A percentile compares a stretch with the other conserved stretches of the same genome.
These are phyloP conservation scores for Pachyuromys duprasi DNA, from an alignment of 2,797 vertebrate species.

Conservation along the genomic window DNA sequence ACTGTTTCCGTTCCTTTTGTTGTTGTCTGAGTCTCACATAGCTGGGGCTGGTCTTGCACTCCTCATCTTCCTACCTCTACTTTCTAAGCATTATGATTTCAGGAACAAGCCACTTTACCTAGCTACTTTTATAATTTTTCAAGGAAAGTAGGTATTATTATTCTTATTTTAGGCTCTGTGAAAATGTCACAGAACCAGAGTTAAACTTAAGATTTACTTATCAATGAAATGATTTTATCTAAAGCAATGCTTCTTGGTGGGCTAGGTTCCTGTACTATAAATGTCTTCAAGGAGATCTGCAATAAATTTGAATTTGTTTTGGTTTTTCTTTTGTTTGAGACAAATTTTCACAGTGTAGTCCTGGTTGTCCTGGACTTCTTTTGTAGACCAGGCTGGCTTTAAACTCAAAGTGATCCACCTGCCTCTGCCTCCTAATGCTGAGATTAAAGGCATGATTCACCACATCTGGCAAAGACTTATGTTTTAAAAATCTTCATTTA, in stretches of 20 bases:
- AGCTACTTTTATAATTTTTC: neutral
- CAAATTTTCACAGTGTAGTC: neutral
- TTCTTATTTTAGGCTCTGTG: neutral
- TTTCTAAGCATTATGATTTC: neutral
- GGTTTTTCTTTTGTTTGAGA: no score
- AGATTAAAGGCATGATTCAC: neutral
- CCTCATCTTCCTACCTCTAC: neutral
- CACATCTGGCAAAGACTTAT: neutral
- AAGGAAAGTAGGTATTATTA: neutral
- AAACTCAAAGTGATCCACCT: neutral
- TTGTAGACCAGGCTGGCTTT: neutral
- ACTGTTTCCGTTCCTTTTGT: neutral
- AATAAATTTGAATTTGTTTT: conserved; percentile 11
- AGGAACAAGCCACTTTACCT: neutral
- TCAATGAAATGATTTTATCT: conserved; percentile 43
- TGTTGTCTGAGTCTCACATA: neutral
- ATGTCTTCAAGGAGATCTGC: neutral
- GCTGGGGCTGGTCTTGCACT: neutral
- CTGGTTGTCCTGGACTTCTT: neutral
- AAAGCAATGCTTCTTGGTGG: conserved; percentile 27
- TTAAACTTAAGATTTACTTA: conserved; percentile 35
- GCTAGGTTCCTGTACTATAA: conserved; percentile 24
- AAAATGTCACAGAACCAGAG: conserved; percentile 19
- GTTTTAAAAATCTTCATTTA: neutral
- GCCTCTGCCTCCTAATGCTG: neutral